Percentiles rank a stretch among this genome's conserved stretches.
Conservation (phyloP, 2,888 invertebrate genomes). For the Brachyptera putata region DNA sequence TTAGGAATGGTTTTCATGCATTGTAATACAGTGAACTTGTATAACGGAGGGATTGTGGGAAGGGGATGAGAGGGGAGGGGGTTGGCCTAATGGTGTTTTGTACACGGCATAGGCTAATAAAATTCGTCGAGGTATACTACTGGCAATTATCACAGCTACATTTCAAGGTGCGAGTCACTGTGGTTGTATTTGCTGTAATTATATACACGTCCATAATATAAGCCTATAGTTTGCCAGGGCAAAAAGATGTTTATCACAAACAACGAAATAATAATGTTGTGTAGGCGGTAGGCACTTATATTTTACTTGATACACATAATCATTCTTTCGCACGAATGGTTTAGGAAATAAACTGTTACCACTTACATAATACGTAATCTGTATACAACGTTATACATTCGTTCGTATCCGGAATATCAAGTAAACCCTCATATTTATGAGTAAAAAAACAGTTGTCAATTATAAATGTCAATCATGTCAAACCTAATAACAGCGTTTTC, state of each 20-base stretch:
- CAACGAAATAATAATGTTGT: slow-evolving; percentile 6
- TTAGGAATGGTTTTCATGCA: no score
- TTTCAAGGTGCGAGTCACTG: not conserved
- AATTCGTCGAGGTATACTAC: slow-evolving; percentile 15
- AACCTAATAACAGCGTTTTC: no score
- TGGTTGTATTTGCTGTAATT: not conserved
- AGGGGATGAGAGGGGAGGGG: not conserved
- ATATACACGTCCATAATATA: not conserved
- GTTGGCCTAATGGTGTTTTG: not conserved
- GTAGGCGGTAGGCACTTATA: slow-evolving; percentile 3
- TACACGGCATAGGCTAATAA: slow-evolving; percentile 4
- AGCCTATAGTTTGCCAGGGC: not conserved
- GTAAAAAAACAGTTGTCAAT: no score
- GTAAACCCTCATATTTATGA: no score
- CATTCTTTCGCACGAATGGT: slow-evolving; percentile 1
- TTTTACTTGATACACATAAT: slow-evolving; percentile 10
- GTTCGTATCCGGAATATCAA: no score
- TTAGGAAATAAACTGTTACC: slow-evolving; percentile 4
- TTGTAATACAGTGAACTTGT: no score
- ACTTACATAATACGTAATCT: no score
- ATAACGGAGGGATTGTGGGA: not conserved
- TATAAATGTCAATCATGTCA: no score
- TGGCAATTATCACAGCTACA: slow-evolving; percentile 18
- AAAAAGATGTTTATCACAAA: slow-evolving; percentile 8
- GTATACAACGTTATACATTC: no score